Base-by-base conservation (phyloP, 2,797 vertebrate species). In the Graptemys geographica region DNA sequence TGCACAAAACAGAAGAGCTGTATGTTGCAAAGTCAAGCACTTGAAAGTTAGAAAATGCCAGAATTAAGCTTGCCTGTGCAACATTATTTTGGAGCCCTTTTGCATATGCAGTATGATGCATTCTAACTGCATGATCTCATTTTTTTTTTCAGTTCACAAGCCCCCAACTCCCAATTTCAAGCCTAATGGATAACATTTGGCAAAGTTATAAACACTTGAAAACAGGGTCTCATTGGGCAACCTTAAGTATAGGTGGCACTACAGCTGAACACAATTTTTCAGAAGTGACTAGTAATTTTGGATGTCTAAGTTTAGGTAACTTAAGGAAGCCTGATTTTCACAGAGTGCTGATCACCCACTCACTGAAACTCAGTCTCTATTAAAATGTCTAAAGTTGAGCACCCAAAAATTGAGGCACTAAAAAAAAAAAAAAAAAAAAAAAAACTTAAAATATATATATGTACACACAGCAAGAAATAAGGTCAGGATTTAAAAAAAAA, bases 401-500 rank as follows among this genome's bases (percentile, higher is more conserved):
- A 44, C 1, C 55, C 85, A 93, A 87, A 88, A 86, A 84, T 72
- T 7, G 49, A 92, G 79, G 18, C 27, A 69, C 33, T 21, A 16
- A 74, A 41, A 76, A 79, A 84, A 33, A 59, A 15, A 49, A 49
- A 3, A 4, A 49, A 49, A 49, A 49, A 49, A 49, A 49, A 12
- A 12, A 4, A 12, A 51, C 44, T 8, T 47, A 47, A 47, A 28
- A 57, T 59, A n/a, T 31, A 86, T 11, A 25, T 76, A 37, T 31
- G 11, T 6, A 88, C 33, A 49, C 28, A 13, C 79, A 93, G 13
- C 53, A 52, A 86, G 69, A 97, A 93, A 96, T 90, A 76, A 85
- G 55, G 11, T 37, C 83, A 80, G 65, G 7, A 8, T 85, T 94
- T 41, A 91, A 97, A 94, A 94, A 96, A 91, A 97, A 94, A 96